Percentiles rank a stretch among this genome's conserved stretches.
Evolutionary conservation across 2,113 vertebrate species (phyloP).

Genomic region (Lycaon pictus): DNA sequence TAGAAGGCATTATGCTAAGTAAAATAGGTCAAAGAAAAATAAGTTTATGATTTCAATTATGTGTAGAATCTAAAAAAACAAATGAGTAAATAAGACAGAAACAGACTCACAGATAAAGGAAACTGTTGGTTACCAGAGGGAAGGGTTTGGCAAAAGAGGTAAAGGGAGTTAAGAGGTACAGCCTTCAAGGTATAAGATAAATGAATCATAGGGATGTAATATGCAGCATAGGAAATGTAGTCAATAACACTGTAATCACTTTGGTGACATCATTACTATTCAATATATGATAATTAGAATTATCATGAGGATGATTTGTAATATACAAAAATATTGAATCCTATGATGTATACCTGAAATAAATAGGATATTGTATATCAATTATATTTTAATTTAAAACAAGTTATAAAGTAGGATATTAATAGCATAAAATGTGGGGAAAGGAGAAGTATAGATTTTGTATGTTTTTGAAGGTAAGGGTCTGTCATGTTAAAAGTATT

Average conservation of each 20-base stretch:
- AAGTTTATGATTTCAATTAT: background rate
- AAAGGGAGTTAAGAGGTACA: background rate
- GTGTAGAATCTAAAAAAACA: background rate
- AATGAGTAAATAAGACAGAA: background rate
- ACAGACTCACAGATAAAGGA: background rate
- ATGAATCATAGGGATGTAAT: background rate
- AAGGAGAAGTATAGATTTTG: background rate
- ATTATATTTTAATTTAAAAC: background rate
- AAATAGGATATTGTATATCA: background rate
- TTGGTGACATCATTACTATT: background rate
- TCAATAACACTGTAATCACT: background rate
- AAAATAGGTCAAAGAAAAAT: background rate
- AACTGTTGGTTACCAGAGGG: background rate
- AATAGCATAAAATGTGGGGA: background rate
- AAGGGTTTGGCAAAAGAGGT: background rate
- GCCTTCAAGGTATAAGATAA: background rate
- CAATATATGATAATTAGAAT: background rate
- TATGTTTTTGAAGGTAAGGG: background rate
- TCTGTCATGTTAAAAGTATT: background rate
- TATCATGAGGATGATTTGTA: background rate
- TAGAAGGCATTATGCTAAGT: background rate
- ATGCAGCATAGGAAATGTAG: background rate
- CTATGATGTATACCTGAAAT: background rate
- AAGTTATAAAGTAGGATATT: background rate
- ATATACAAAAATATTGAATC: background rate